Evolutionary conservation across 2,113 vertebrate genomes (phyloP).

Genomic region (Amblyopsis rosae): DNA sequence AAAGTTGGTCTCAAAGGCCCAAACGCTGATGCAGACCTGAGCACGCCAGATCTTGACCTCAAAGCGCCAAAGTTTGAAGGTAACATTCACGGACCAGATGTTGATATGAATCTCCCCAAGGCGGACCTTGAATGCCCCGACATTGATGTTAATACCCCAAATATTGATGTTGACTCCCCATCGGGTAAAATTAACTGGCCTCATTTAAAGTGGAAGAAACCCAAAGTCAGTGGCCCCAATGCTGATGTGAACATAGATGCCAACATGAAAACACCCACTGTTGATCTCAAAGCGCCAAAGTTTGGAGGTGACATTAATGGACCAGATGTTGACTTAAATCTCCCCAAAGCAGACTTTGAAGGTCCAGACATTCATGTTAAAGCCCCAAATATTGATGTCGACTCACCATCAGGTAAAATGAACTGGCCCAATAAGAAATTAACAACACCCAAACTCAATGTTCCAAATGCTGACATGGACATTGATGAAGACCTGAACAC

Average conservation of each 20-base stretch:
- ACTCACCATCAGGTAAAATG: constrained; percentile 43
- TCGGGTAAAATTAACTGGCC: constrained; percentile 60
- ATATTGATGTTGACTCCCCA: constrained; percentile 16
- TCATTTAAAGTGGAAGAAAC: constrained; percentile 57
- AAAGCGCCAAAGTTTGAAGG: constrained; percentile 51
- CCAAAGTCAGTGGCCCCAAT: constrained; percentile 33
- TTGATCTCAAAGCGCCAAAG: constrained; percentile 50
- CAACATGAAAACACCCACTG: constrained; percentile 34
- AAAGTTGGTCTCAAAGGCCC: constrained; percentile 43
- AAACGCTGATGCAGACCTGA: constrained; percentile 41
- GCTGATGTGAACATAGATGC: constrained; percentile 35
- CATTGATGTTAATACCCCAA: constrained; percentile 30
- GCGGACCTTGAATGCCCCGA: constrained; percentile 24
- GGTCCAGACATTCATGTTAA: constrained; percentile 49
- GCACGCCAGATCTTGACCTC: constrained; percentile 42
- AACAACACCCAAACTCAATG: constrained; percentile 50
- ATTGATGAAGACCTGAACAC: constrained; percentile 38
- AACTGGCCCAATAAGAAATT: constrained; percentile 51
- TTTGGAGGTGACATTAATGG: constrained; percentile 52
- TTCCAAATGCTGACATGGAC: constrained; percentile 45
- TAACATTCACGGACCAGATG: constrained; percentile 52
- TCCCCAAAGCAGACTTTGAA: constrained; percentile 52
- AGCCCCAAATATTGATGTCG: constrained; percentile 46
- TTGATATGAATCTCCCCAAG: constrained; percentile 43
- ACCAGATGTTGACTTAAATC: constrained; percentile 55